Conservation (phyloP, 2,888 invertebrate species). For the Xestoiulus laeticollis region DNA sequence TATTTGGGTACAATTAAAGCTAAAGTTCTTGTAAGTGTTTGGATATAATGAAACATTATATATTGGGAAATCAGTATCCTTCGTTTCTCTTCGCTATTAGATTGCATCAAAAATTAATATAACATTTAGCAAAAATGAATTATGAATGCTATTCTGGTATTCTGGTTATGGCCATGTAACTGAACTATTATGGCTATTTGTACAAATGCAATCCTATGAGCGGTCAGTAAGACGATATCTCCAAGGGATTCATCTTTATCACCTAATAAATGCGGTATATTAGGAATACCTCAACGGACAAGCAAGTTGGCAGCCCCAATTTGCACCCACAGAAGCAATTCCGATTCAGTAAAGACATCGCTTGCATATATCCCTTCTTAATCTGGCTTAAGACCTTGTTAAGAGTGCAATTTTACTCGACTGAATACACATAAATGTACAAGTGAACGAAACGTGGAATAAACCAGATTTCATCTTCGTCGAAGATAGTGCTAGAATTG, state of each 20-base stretch:
- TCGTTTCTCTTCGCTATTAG: too few species aligned
- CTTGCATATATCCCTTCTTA: not conserved
- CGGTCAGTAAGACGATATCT: too few species aligned
- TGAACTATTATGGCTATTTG: not conserved
- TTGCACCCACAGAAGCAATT: not conserved
- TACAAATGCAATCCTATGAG: not conserved
- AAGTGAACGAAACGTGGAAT: not conserved
- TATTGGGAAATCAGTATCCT: too few species aligned
- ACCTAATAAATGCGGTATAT: not conserved
- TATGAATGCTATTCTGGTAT: too few species aligned
- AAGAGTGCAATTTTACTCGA: not conserved
- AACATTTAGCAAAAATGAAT: too few species aligned
- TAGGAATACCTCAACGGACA: not conserved
- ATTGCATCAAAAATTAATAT: too few species aligned
- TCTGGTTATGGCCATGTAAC: not conserved
- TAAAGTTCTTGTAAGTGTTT: too few species aligned
- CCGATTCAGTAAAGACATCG: not conserved
- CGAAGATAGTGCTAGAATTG: too few species aligned
- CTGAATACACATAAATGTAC: not conserved
- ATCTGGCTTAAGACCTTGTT: not conserved
- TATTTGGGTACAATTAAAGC: too few species aligned
- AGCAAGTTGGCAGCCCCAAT: not conserved
- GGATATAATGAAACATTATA: too few species aligned
- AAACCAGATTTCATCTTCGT: not conserved
- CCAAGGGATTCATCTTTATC: not conserved